Evolutionary conservation across 2,797 vertebrate species (phyloP), one percentile per base, ranked within the genome.

Genomic region (Menidia menidia): DNA sequence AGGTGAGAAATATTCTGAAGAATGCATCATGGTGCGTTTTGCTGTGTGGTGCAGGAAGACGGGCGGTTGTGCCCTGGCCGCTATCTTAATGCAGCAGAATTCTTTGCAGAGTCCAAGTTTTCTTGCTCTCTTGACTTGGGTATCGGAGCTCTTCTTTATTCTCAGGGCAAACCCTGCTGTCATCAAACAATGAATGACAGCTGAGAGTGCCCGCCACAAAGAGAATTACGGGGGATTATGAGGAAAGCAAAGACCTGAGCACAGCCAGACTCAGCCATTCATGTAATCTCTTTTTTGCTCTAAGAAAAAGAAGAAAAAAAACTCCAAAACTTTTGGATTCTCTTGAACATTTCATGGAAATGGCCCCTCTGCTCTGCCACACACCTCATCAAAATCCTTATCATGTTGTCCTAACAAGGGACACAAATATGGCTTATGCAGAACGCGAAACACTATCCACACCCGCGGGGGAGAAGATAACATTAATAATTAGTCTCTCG

Each of bases 161-260:
- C 44, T 73, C 43, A 39, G 48, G 16, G 66, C 63, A 43, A 25
- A 53, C 33, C 70, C 69, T 73, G 69, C 62, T 76, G 79, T 63
- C 48, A 43, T 80, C 83, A 82, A 66, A 86, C 75, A 87, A 82
- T 77, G 71, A 75, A 43, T 74, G 84, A 87, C 85, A 89, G 82
- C 80, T 60, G 75, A 85, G 73, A 81, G 70, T 41, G 48, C 84
- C 84, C 62, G 61, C 62, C 85, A 89, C 89, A 91, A 90, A 89
- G 84, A 87, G 89, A 90, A 92, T 91, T 87, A 91, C 82, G 78
- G 63, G 44, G 81, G 88, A 93, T 94, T 93, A 93, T 72, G 69
- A 75, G 69, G 65, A 77, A 83, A 87, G 84, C 81, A 74, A 68
- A 64, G 82, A 79, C 82, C 73, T 77, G 67, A 87, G 75, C 66